A percentile compares a stretch with the other conserved stretches of the same genome.
phyloP scores from a whole-genome alignment of 2,113 vertebrate genomes.

The Cyprinodon tularosa region DNA sequence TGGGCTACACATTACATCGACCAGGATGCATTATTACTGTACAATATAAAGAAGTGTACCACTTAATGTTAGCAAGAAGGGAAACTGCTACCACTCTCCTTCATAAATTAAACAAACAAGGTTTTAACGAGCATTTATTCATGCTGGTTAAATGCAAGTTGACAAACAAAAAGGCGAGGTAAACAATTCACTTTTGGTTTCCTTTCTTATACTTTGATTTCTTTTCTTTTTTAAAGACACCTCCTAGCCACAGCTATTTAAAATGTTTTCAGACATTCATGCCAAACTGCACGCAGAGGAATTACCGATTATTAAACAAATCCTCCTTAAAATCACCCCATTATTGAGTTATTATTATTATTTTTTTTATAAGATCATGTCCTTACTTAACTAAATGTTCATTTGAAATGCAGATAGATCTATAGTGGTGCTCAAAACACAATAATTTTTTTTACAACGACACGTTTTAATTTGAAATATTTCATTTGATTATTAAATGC shows the following conservation, averaged over 20 bases:
- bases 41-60: conserved; percentile 2
- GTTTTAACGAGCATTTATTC: background rate
- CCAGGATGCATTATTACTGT: conserved; percentile 21
- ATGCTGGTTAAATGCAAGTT: background rate
- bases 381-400: background rate
- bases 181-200: conserved; percentile 40
- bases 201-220: conserved; percentile 15
- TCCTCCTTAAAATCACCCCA: conserved; percentile 1
- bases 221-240: conserved; percentile 11
- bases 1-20: conserved; percentile 47
- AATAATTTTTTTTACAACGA: background rate
- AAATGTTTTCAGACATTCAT: background rate
- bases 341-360: background rate
- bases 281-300: background rate
- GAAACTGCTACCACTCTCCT: background rate
- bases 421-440: background rate
- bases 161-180: background rate
- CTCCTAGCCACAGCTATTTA: background rate
- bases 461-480: no score
- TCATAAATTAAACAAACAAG: background rate
- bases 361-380: background rate
- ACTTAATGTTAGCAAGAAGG: background rate
- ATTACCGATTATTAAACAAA: conserved; percentile 3
- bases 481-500: background rate
- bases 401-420: background rate